These are phyloP conservation scores for Aspidiotus destructor DNA, from an alignment of 2,888 invertebrate species.

Conservation along the genomic window DNA sequence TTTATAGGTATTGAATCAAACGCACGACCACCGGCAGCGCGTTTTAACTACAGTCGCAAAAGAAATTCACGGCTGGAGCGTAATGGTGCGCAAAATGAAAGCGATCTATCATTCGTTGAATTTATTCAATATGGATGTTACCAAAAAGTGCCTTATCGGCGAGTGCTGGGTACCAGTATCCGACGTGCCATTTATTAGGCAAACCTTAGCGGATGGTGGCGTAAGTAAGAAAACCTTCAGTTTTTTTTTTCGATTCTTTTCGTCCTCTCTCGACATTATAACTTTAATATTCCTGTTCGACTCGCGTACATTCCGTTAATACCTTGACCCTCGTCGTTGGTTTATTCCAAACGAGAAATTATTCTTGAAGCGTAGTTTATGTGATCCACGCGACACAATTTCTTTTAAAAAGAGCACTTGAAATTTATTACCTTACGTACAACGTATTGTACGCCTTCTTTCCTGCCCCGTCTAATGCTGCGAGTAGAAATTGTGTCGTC, in stretches of 20 bases:
- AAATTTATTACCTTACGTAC: no score
- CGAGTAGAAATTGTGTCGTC: no score
- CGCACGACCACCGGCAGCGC: constrained; percentile 75
- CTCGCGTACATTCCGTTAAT: no score
- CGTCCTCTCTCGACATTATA: no score
- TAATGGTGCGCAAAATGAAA: constrained; percentile 79
- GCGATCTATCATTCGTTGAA: constrained; percentile 90
- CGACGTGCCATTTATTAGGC: constrained; percentile 62
- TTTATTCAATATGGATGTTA: constrained; percentile 82
- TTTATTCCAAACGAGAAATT: no score
- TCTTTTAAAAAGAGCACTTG: no score
- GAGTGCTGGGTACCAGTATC: constrained; percentile 77
- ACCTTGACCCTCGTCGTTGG: no score
- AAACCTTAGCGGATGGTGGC: constrained; percentile 70
- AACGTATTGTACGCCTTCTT: no score
- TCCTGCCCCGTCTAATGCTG: no score
- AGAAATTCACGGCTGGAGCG: constrained; percentile 78
- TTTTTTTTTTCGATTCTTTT: background rate
- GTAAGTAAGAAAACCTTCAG: constrained; percentile 45
- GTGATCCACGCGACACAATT: no score
- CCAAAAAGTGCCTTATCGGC: constrained; percentile 79
- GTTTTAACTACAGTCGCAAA: constrained; percentile 76
- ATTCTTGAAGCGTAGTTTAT: no score
- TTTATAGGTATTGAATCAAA: constrained; percentile 68
- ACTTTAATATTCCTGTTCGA: no score